phyloP scores from a whole-genome alignment of 92 coral and sea anemone species.

The Isaurus tuberculatus region DNA sequence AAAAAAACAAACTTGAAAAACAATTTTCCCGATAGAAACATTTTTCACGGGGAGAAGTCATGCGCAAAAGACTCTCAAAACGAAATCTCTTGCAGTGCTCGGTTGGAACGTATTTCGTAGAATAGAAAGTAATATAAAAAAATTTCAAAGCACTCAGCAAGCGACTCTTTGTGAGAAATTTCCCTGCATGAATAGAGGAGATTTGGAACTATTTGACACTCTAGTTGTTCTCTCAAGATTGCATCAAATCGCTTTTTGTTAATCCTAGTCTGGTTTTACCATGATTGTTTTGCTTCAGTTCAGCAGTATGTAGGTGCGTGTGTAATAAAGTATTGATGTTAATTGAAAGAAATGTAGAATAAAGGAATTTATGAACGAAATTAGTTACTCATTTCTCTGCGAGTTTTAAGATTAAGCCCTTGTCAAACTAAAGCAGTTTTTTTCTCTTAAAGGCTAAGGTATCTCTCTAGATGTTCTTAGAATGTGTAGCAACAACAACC shows the following conservation, averaged over 20 bases:
- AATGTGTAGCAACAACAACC: too few relatives aligned
- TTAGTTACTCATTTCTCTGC: too few relatives aligned
- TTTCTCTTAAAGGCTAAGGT: too few relatives aligned
- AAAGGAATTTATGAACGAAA: too few relatives aligned
- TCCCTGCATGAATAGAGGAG: conserved; percentile 15
- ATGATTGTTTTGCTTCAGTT: background rate
- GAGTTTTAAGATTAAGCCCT: too few relatives aligned
- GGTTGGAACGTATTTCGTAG: conserved; percentile 36
- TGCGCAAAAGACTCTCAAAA: conserved; percentile 11
- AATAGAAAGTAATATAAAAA: conserved; percentile 38
- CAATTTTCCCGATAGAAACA: conserved; percentile 2
- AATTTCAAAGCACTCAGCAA: conserved; percentile 33
- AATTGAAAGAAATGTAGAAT: too few relatives aligned
- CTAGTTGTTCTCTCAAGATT: conserved; percentile 17
- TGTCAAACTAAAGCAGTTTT: too few relatives aligned
- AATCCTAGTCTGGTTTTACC: background rate
- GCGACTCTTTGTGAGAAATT: conserved; percentile 29
- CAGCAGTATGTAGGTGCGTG: conserved; percentile 7
- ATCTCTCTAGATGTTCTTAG: too few relatives aligned
- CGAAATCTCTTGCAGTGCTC: conserved; percentile 32
- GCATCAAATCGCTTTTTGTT: background rate
- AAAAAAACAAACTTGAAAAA: conserved; percentile 2
- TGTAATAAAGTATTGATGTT: conserved; percentile 8
- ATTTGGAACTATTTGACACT: background rate
- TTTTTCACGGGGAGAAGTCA: conserved; percentile 35